Evolutionary conservation across 1,140 invertebrate species (phyloP), one percentile per base, ranked within the genome.

Genomic region (Drosophila pachea): DNA sequence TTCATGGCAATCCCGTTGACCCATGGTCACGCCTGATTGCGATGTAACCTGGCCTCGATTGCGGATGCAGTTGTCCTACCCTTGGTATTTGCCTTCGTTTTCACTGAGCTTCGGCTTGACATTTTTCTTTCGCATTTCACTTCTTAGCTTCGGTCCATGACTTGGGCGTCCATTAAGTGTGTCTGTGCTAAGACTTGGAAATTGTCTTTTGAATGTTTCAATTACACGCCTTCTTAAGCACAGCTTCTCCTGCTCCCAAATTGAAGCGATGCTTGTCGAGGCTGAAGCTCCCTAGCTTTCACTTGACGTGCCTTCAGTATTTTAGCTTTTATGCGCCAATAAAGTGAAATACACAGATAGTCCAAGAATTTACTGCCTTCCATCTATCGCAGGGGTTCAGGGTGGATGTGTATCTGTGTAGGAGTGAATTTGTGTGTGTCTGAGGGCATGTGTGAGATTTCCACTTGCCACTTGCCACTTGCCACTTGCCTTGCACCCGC

Each of bases 191-290:
- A 88, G 87, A 88, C 87, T 88, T 88, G 87, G 87, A 88, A 88
- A 88, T 88, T 88, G 87, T 88, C 87, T 89, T 89, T 89, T 89
- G 88, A 89, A 89, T 89, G 88, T 89, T 89, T 89, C 88, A 89
- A 89, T 89, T 89, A 89, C 88, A 89, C 88, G 88, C 88, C 88
- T 89, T 89, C 88, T 89, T 89, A 89, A 89, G 84, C 88, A 89
- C 88, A 88, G 88, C 87, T 88, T 87, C 86, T 75, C 83, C 79
- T 82, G 14, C 49, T 86, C 22, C 22, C 75, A 88, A 88, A 88
- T 87, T 88, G 79, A 76, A 84, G 79, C 68, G 59, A 67, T 48
- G 38, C 66, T 58, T 65, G 22, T 22, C 22, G 60, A 70, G 68
- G 55, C 62, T 32, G 12, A 33, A 53, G 38, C 35, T 48, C 54